A percentile compares a stretch with the other conserved stretches of the same genome.
These are phyloP conservation scores for Hemiprocne comata DNA, from an alignment of 2,113 vertebrate genomes.

Conservation along the genomic window DNA sequence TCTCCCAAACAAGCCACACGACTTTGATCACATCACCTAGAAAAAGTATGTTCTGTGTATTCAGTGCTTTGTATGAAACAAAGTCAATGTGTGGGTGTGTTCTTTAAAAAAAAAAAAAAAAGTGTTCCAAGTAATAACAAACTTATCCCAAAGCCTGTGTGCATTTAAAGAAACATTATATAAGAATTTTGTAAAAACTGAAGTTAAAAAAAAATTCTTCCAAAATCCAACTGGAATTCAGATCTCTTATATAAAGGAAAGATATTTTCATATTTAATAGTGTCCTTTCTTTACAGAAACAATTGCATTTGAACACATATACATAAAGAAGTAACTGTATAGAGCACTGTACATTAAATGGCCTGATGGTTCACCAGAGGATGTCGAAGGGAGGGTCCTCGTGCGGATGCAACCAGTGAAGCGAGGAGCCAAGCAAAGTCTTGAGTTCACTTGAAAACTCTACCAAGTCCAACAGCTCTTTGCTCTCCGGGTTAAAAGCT, in stretches of 20 bases:
- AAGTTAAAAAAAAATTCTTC: slow-evolving; percentile 82
- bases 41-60: slow-evolving; percentile 70
- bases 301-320: slow-evolving; percentile 82
- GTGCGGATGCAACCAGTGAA: slow-evolving; percentile 85
- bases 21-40: slow-evolving; percentile 75
- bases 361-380: slow-evolving; percentile 76
- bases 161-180: slow-evolving; percentile 78
- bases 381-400: slow-evolving; percentile 61
- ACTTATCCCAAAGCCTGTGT: slow-evolving; percentile 79
- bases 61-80: slow-evolving; percentile 79
- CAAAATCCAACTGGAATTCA: slow-evolving; percentile 79
- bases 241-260: slow-evolving; percentile 85
- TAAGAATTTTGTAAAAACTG: slow-evolving; percentile 80
- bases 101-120: slow-evolving; percentile 62
- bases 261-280: slow-evolving; percentile 85
- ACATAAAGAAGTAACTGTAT: slow-evolving; percentile 80
- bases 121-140: slow-evolving; percentile 82
- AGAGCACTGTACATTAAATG: slow-evolving; percentile 72
- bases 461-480: slow-evolving; percentile 92
- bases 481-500: slow-evolving; percentile 90
- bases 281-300: slow-evolving; percentile 87
- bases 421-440: slow-evolving; percentile 87
- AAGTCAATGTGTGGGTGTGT: slow-evolving; percentile 70
- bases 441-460: slow-evolving; percentile 91
- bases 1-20: slow-evolving; percentile 71